Evolutionary conservation across 2,113 vertebrate species (phyloP), one percentile per base, ranked within the genome.

Genomic region (Egretta garzetta): DNA sequence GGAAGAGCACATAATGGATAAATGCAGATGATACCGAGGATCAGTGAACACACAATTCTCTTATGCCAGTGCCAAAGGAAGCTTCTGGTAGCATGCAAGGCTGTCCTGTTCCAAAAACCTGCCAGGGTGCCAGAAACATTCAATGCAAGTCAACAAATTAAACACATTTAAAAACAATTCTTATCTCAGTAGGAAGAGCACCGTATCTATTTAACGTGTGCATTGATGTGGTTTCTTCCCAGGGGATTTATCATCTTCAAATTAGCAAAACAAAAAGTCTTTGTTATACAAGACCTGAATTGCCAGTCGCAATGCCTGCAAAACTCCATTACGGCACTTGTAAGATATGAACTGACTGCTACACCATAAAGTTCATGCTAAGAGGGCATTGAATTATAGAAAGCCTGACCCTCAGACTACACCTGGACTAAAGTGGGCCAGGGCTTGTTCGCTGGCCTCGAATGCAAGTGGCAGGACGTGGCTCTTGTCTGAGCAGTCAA

Each of bases 301-400:
- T 39, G 41, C 23, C 39, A 47, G 39, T 30, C 37, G 30, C n/a
- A 24, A 19, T 0, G 3, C 32, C 35, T 53, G 20, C 27, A 49
- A 14, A 80, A 35, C n/a, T 39, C 37, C 37, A 4, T 12, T 5
- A n/a, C 23, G 33, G 53, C 43, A 35, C 43, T 43, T 3, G 1
- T 9, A 6, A 35, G 41, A 18, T 0, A 41, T 1, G 60, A 71
- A 56, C 9, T 2, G 20, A 50, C 27, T 7, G 20, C 26, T 55
- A 3, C 0, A 0, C 2, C 30, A 55, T 13, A 18, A 47, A 23
- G 37, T 30, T 63, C 19, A 21, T 14, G 22, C 68, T 27, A 0
- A 2, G 10, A 33, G 8, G 14, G 22, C 49, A 41, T 3, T 37
- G 45, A 56, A 37, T 9, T 16, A 22, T 2, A n/a, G 43, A 12